These are phyloP conservation scores for Saimiri boliviensis DNA, from an alignment of 2,113 vertebrate genomes.

Conservation along the genomic window DNA sequence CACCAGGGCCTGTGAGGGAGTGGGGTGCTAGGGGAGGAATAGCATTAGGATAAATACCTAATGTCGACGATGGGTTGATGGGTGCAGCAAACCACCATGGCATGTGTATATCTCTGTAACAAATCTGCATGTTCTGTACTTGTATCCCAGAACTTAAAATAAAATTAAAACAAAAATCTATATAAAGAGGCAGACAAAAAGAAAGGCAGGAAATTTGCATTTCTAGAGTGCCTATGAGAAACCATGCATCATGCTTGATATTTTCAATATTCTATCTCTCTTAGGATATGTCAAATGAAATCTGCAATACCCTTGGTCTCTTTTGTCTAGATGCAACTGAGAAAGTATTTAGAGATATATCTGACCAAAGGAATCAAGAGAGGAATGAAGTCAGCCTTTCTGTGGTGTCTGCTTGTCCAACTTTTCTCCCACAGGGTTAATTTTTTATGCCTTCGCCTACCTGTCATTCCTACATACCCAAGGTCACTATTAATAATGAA, in stretches of 20 bases:
- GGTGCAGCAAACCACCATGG: too few relatives aligned
- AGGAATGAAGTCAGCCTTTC: not conserved
- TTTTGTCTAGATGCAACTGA: not conserved
- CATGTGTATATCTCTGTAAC: too few relatives aligned
- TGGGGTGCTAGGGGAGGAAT: too few relatives aligned
- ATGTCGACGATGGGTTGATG: too few relatives aligned
- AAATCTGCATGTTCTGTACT: too few relatives aligned
- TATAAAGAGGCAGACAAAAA: not conserved
- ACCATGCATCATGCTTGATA: accelerated
- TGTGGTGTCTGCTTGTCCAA: too few relatives aligned
- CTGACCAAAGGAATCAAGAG: not conserved
- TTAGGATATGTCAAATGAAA: not conserved
- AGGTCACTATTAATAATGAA: constrained; percentile 68
- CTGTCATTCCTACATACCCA: constrained; percentile 9
- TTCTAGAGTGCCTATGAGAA: too few relatives aligned
- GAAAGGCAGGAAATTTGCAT: not conserved
- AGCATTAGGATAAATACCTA: too few relatives aligned
- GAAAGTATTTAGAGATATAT: not conserved
- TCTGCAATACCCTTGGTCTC: not conserved
- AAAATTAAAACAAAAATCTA: not conserved
- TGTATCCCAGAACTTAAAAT: too few relatives aligned
- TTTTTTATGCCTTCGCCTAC: constrained; percentile 31
- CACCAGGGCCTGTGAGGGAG: too few relatives aligned
- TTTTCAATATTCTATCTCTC: not conserved
- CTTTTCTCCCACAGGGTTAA: not conserved